Conservation (phyloP, 2,797 vertebrate species). For the Kryptolebias ocellatus region DNA sequence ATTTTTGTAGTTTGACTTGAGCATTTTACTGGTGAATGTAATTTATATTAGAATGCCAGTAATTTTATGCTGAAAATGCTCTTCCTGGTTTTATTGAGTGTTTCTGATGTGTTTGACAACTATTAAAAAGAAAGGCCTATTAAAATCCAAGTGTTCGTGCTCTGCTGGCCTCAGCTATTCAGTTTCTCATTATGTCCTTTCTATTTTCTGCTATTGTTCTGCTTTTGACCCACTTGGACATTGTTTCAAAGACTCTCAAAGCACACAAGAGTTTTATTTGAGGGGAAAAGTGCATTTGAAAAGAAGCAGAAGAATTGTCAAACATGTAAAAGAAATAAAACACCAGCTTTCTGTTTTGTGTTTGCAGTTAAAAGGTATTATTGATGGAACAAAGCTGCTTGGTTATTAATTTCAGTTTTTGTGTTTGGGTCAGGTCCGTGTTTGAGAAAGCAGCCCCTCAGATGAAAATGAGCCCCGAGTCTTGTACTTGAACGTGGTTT, state of each 20-base stretch:
- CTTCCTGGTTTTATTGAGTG: slow-evolving; percentile 62
- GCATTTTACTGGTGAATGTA: slow-evolving; percentile 29
- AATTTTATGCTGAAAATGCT: slow-evolving; percentile 55
- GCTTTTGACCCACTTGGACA: slow-evolving; percentile 69
- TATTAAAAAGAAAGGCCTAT: slow-evolving; percentile 57
- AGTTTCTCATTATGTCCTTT: slow-evolving; percentile 63
- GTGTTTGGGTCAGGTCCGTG: slow-evolving; percentile 26
- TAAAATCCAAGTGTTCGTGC: slow-evolving; percentile 51
- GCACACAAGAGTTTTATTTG: slow-evolving; percentile 61
- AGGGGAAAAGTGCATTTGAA: slow-evolving; percentile 52
- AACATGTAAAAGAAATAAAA: slow-evolving; percentile 51
- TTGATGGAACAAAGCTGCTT: slow-evolving; percentile 39
- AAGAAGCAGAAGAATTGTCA: slow-evolving; percentile 60
- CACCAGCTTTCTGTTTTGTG: slow-evolving; percentile 40
- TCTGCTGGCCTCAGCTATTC: slow-evolving; percentile 50
- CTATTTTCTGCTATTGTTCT: slow-evolving; percentile 67
- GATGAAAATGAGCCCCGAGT: not conserved
- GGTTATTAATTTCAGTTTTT: slow-evolving; percentile 30
- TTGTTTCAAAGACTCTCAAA: slow-evolving; percentile 40
- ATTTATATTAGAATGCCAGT: slow-evolving; percentile 39
- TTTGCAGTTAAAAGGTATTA: slow-evolving; percentile 55
- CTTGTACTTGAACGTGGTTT: slow-evolving; percentile 10
- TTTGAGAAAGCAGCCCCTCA: slow-evolving; percentile 19
- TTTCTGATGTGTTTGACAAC: slow-evolving; percentile 64
- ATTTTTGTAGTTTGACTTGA: slow-evolving; percentile 36